These are phyloP conservation scores for Bradypodion ventrale DNA, from an alignment of 2,797 vertebrate species.

Conservation along the genomic window DNA sequence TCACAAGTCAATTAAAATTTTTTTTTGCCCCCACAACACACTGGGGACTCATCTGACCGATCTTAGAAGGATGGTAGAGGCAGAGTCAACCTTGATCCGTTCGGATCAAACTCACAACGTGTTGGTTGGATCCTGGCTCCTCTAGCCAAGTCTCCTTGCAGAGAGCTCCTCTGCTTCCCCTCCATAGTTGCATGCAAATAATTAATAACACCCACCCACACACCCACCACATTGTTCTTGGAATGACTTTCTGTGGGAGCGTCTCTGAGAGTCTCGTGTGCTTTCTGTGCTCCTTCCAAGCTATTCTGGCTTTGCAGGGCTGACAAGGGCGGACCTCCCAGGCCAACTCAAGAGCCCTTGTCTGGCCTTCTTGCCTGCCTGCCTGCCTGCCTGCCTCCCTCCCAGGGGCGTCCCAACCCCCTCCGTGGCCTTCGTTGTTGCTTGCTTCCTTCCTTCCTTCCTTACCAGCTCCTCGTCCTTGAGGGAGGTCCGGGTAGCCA, in stretches of 20 bases:
- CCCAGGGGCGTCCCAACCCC: too few species aligned
- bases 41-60: too few species aligned
- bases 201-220: neutral
- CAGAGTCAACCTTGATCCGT: too few species aligned
- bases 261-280: neutral
- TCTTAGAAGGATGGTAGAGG: too few species aligned
- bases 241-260: neutral
- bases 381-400: too few species aligned
- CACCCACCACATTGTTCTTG: neutral
- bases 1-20: too few species aligned
- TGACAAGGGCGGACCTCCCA: neutral
- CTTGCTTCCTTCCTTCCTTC: conserved; percentile 14
- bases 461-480: conserved; percentile 98
- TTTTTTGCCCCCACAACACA: too few species aligned
- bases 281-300: neutral
- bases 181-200: neutral
- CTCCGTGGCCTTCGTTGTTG: too few species aligned
- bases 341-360: too few species aligned
- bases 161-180: neutral
- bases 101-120: too few species aligned
- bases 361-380: too few species aligned
- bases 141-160: too few species aligned
- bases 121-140: neutral
- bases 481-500: conserved; percentile 94
- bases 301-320: neutral